Percentiles rank a stretch among this genome's conserved stretches.
Conservation (phyloP, 2,888 invertebrate genomes). For the Phaonia tiefii region DNA sequence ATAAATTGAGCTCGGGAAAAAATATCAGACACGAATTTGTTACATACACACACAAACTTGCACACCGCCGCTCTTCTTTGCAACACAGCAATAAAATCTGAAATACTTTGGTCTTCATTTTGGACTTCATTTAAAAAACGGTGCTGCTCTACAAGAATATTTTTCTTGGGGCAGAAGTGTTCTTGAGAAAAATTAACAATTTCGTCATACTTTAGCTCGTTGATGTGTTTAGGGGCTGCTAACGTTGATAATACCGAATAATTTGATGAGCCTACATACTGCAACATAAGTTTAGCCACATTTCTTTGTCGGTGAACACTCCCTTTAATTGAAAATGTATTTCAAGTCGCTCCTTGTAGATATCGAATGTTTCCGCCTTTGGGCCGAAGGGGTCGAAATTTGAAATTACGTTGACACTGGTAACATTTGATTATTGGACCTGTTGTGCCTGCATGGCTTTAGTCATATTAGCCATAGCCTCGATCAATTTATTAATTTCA, state of each 20-base stretch:
- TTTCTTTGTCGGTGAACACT: not conserved
- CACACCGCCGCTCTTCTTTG: slow-evolving; percentile 20
- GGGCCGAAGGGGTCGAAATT: slow-evolving; percentile 42
- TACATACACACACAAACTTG: slow-evolving; percentile 2
- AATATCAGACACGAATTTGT: slow-evolving; percentile 1
- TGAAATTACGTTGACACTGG: slow-evolving; percentile 11
- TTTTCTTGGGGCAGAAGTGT: no score
- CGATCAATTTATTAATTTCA: not conserved
- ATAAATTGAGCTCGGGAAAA: slow-evolving; percentile 12
- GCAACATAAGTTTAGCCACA: slow-evolving; percentile 2
- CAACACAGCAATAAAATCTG: slow-evolving; percentile 23
- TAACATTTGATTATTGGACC: slow-evolving; percentile 4
- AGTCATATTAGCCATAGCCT: slow-evolving; percentile 19
- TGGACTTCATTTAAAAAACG: slow-evolving; percentile 47
- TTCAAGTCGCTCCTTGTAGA: not conserved
- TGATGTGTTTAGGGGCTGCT: no score
- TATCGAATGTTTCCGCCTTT: not conserved
- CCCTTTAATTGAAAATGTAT: not conserved
- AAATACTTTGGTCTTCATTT: slow-evolving; percentile 36
- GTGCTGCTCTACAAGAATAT: slow-evolving; percentile 45
- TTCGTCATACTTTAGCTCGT: slow-evolving; percentile 14
- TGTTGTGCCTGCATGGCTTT: slow-evolving; percentile 26
- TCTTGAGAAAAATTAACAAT: not conserved
- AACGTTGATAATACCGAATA: not conserved
- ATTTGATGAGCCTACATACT: slow-evolving; percentile 3